These are phyloP conservation scores for Sarcophaga bullata DNA, from an alignment of 1,140 invertebrate species.

Conservation along the genomic window DNA sequence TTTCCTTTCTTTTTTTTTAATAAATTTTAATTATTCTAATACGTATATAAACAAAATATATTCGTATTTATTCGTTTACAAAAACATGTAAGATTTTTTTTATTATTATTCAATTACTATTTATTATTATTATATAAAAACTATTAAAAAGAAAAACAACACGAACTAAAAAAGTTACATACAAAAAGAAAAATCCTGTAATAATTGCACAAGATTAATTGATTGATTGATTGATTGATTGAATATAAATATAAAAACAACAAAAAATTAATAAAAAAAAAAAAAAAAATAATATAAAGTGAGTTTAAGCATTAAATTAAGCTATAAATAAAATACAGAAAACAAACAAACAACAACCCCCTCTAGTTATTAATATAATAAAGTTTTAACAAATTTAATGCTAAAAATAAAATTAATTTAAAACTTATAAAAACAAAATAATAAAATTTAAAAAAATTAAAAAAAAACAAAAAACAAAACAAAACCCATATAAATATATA, in stretches of 20 bases:
- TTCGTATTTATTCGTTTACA: constrained; percentile 37
- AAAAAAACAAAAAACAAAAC: neutral
- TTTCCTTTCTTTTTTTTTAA: constrained; percentile 18
- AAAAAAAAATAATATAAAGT: constrained; percentile 33
- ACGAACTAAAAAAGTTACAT: too few species aligned
- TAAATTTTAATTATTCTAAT: constrained; percentile 3
- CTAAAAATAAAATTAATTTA: constrained; percentile 18
- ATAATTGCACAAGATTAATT: too few species aligned
- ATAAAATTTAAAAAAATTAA: constrained; percentile 2
- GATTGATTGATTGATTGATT: too few species aligned
- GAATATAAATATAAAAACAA: constrained; percentile 38
- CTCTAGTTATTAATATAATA: constrained; percentile 49
- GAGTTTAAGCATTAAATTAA: constrained; percentile 40
- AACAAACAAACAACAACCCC: constrained; percentile 6
- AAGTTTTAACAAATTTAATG: constrained; percentile 42
- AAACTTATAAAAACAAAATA: constrained; percentile 30
- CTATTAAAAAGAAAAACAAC: too few species aligned
- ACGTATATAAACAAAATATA: neutral
- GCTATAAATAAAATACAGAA: constrained; percentile 48
- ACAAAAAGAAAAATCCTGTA: too few species aligned
- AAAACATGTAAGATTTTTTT: constrained; percentile 26
- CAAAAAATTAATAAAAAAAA: neutral
- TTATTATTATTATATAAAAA: too few species aligned
- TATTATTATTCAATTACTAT: constrained; percentile 18
- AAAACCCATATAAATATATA: neutral